Base-by-base conservation (phyloP, 2,888 invertebrate species). In the Trichogramma evanescens region DNA sequence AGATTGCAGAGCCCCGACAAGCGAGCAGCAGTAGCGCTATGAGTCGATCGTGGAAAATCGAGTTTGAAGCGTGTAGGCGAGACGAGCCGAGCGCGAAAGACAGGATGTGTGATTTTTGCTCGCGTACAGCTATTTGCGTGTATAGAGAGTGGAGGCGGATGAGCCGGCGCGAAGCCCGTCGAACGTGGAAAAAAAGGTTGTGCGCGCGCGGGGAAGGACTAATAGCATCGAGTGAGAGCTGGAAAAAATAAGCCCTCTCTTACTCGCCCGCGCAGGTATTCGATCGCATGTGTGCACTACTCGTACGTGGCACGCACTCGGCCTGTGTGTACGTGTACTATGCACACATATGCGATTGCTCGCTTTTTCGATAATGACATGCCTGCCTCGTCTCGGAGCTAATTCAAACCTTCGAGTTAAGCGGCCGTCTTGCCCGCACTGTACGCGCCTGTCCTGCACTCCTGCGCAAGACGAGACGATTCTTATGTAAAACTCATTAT, bases 371-470 rank as follows among this genome's bases (percentile, higher is more conserved):
- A 68, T 68, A 68, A 68, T 68, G 66, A 62, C 61, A 65, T 63
- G 63, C 63, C 61, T 63, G 61, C 40, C 53, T 66, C 63, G 63
- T 63, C 64, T 59, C 59, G 53, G 26, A 26, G 62, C 57, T 63
- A 65, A 65, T 63, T 62, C 60, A 56, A 63, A 54, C 60, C 65
- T 65, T 63, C 59, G 63, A 62, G 62, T 63, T 63, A 63, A 26
- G 26, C 26, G 26, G 2, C 26, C 26, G 26, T 26, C 26, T 2
- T 26, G 26, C 26, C 3, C 26, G 26, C 26, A 26, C 26, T 26
- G 26, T 26, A 26, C 26, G 26, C 26, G 26, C 2, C 26, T 26
- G 3, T 26, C 26, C 26, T 26, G 26, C 26, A 26, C 26, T 26
- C 26, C 26, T 26, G 26, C 26, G 26, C 26, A 26, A 26, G 26